These are phyloP conservation scores for Conistra vaccinii DNA, from an alignment of 2,888 invertebrate species.

Conservation along the genomic window DNA sequence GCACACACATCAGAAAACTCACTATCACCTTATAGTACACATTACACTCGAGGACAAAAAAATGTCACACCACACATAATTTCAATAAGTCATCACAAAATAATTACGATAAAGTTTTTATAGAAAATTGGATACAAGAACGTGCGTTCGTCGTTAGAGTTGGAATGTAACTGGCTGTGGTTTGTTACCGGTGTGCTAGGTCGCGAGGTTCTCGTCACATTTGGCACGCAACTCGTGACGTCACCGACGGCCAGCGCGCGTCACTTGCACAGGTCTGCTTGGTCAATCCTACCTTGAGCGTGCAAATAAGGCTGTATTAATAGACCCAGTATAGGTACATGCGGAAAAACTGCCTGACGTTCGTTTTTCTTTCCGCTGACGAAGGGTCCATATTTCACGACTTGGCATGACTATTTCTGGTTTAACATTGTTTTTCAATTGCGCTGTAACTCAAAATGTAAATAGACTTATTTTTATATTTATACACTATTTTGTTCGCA, in stretches of 20 bases:
- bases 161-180: slow-evolving; percentile 64
- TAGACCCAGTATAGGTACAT: slow-evolving; percentile 44
- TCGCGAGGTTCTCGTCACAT: slow-evolving; percentile 60
- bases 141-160: slow-evolving; percentile 57
- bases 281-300: slow-evolving; percentile 56
- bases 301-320: slow-evolving; percentile 59
- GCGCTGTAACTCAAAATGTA: slow-evolving; percentile 1
- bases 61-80: slow-evolving; percentile 52
- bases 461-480: not conserved
- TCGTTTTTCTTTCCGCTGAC: slow-evolving; percentile 38
- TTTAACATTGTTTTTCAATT: not conserved
- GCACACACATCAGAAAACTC: slow-evolving; percentile 70
- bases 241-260: slow-evolving; percentile 58
- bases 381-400: slow-evolving; percentile 47
- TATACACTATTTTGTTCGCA: not conserved
- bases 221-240: slow-evolving; percentile 68
- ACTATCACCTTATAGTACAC: slow-evolving; percentile 67
- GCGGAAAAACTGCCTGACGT: slow-evolving; percentile 41
- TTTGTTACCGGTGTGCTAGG: slow-evolving; percentile 52
- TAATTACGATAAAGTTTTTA: slow-evolving; percentile 56
- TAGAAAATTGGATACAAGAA: slow-evolving; percentile 29
- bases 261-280: slow-evolving; percentile 56
- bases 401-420: slow-evolving; percentile 36
- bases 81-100: slow-evolving; percentile 46
- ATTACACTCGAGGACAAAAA: slow-evolving; percentile 53